phyloP scores from a whole-genome alignment of 2,888 invertebrate species.

The Drosophila anomelani region DNA sequence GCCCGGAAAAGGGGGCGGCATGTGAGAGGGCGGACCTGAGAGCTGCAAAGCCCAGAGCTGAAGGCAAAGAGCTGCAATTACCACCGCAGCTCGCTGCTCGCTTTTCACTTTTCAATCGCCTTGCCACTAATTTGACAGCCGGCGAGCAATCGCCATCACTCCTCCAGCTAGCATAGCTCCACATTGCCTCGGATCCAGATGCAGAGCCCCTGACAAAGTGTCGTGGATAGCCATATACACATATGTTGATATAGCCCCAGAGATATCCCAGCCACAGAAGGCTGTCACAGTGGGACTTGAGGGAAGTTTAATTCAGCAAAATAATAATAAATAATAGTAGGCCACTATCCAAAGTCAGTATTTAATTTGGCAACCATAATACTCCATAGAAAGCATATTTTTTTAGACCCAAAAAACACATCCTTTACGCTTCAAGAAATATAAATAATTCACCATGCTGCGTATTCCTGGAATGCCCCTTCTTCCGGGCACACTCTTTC shows the following conservation, averaged over 20 bases:
- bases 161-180: slow-evolving; percentile 33
- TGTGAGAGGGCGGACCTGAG: slow-evolving; percentile 6
- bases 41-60: background rate
- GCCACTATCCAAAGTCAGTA: background rate
- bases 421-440: background rate
- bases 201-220: slow-evolving; percentile 45
- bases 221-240: slow-evolving; percentile 47
- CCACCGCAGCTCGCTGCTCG: slow-evolving; percentile 40
- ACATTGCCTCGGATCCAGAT: slow-evolving; percentile 2
- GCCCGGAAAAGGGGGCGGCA: slow-evolving; percentile 30
- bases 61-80: slow-evolving; percentile 47
- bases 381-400: background rate
- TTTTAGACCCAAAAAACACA: background rate
- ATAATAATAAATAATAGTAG: background rate
- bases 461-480: slow-evolving; percentile 89
- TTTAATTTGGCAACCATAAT: background rate
- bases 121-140: slow-evolving; percentile 75
- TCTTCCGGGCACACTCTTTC: slow-evolving; percentile 90
- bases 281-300: slow-evolving; percentile 6
- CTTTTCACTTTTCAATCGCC: slow-evolving; percentile 78
- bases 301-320: background rate
- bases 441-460: slow-evolving; percentile 81
- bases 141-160: slow-evolving; percentile 75
- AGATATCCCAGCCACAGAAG: slow-evolving; percentile 1
- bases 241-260: slow-evolving; percentile 33